Base-by-base conservation (phyloP, 2,797 vertebrate species). In the Psittacula derbiana region DNA sequence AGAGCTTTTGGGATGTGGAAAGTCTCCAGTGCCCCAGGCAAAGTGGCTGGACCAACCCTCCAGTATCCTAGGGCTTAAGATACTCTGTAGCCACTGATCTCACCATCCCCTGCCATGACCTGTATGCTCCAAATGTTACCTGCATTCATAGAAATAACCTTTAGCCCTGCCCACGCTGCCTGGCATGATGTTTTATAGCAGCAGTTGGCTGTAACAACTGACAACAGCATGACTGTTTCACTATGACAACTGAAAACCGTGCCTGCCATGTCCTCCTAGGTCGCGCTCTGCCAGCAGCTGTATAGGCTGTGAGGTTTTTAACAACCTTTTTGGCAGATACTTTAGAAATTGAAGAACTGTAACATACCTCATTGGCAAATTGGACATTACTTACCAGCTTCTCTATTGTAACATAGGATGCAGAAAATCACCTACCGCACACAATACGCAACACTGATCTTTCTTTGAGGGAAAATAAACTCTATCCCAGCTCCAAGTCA, bases 41-140 rank as follows among this genome's bases (percentile, higher is more conserved):
- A 8, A 41, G 43, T 46, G n/a, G 20, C 13, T 33, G 55, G 31
- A 44, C 53, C 15, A 44, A 27, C 13, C 13, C 49, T 64, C 40
- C 30, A 7, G 15, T 25, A 49, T 50, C 62, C 40, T 58, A 19
- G 50, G 57, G 27, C 70, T 53, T 33, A 20, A 52, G 64, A 38
- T 3, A 4, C 58, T 64, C 15, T 44, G 12, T 47, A 28, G 55
- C 47, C 41, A 10, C 41, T 67, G 31, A 17, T 38, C 31, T 75
- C 23, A 15, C 24, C 53, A 1, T 46, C n/a, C 25, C 43, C 49
- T 73, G n/a, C 47, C 61, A 10, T 28, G 55, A 11, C 53, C n/a
- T 0, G 0, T 16, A 40, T 17, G 28, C 49, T 44, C 55, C 55
- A 57, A 16, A 62, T 2, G 1, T 55, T 44, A 31, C 7, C 60